These are phyloP conservation scores for Stenodema calcarata DNA, from an alignment of 2,888 invertebrate species.

Conservation along the genomic window DNA sequence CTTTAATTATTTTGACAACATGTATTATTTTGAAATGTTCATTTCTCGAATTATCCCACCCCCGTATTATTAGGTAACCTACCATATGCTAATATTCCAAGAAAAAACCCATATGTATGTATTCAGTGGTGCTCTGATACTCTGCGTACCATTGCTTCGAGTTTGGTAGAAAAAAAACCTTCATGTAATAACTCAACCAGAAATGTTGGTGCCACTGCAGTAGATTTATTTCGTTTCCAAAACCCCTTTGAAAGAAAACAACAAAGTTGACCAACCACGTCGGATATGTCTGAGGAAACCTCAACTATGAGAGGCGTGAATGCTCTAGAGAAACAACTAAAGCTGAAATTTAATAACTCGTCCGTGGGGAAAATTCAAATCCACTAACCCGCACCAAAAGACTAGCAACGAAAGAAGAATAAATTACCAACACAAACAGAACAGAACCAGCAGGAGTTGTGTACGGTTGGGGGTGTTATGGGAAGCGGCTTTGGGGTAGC, in stretches of 20 bases:
- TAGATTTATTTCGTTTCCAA: background rate
- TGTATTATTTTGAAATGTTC: too few relatives aligned
- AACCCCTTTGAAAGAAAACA: background rate
- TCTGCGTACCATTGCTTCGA: background rate
- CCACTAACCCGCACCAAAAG: background rate
- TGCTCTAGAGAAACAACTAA: background rate
- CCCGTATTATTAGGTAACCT: too few relatives aligned
- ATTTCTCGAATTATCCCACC: too few relatives aligned
- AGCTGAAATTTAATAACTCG: constrained; percentile 64
- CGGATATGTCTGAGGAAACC: background rate
- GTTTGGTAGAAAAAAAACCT: background rate
- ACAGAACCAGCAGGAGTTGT: background rate
- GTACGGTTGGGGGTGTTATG: background rate
- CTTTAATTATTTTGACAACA: too few relatives aligned
- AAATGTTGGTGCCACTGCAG: background rate
- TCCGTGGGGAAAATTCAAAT: constrained; percentile 75
- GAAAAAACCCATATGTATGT: too few relatives aligned
- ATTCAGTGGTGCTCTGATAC: too few relatives aligned
- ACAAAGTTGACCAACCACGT: background rate
- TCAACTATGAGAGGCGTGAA: background rate
- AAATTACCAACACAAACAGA: background rate
- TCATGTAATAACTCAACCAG: background rate
- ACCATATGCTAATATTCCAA: too few relatives aligned
- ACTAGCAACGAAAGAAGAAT: background rate
- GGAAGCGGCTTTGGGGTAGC: background rate